Conservation (phyloP, 2,888 invertebrate species). For the Trissoscelio sp. region DNA sequence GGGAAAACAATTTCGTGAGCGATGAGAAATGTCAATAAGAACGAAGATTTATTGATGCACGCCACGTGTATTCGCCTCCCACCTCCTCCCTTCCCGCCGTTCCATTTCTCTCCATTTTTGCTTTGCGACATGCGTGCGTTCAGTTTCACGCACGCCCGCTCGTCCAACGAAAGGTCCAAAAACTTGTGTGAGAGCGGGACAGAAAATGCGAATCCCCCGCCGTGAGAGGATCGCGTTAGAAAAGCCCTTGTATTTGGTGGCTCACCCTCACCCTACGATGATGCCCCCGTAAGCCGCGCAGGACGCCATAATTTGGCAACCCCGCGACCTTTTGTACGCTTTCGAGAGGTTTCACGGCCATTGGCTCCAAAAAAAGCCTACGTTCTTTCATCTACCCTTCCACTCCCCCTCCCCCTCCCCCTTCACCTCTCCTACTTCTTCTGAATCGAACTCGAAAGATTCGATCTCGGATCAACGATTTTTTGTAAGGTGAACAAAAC, state of each 20-base stretch:
- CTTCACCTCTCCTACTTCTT: no score
- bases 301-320: constrained; percentile 52
- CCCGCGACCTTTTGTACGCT: constrained; percentile 60
- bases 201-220: constrained; percentile 9
- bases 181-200: constrained; percentile 11
- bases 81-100: no score
- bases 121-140: constrained; percentile 19
- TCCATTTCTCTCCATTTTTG: constrained; percentile 21
- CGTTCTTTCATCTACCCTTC: constrained; percentile 29
- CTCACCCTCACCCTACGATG: constrained; percentile 38
- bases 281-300: constrained; percentile 25
- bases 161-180: no score
- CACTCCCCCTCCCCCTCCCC: background rate
- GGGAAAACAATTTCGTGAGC: constrained; percentile 4
- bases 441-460: constrained; percentile 37
- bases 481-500: constrained; percentile 25
- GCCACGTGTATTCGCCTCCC: constrained; percentile 20
- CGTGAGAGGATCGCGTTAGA: constrained; percentile 23
- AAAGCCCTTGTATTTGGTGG: constrained; percentile 29
- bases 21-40: constrained; percentile 50
- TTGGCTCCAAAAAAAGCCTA: constrained; percentile 41
- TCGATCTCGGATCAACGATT: constrained; percentile 35
- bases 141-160: constrained; percentile 5
- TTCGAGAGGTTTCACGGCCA: constrained; percentile 57
- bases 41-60: constrained; percentile 57